Base-by-base conservation (phyloP, 2,888 invertebrate genomes). In the Pseudococcus longispinus region DNA sequence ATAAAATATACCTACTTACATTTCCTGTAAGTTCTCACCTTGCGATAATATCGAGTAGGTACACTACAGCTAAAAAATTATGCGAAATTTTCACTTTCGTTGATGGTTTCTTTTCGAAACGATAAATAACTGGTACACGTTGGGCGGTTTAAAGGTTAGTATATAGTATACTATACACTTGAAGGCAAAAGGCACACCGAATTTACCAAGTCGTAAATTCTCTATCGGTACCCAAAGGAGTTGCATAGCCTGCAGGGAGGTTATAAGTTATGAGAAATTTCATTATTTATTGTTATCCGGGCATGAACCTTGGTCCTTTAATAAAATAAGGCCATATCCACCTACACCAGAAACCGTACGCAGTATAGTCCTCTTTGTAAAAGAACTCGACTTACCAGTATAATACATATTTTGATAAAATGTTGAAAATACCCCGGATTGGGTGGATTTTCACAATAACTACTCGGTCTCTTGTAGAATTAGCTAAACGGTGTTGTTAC, bases 201-300 rank as follows among this genome's bases (percentile, higher is more conserved):
- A 80, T 37, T 80, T 80, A 80, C 42, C 20, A 29, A 42, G 77
- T 80, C 77, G 42, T 80, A 80, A 80, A 80, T 80, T 80, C 42
- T 42, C 37, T 80, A 80, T 80, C 77, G 42, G 9, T 80, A 80
- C 77, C 77, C 42, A 37, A 42, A 80, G 77, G 77, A 80, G 42
- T 80, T 42, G 42, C 77, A 42, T 80, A 80, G 37, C 37, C 77
- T 20, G 6, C 18, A 37, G 77, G 77, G 77, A 80, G 42, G 77
- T 80, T 80, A 20, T 80, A 80, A 80, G 37, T 80, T 80, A 80
- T 80, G 77, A 80, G 77, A 80, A 80, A 80, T 80, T 80, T 80
- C 77, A 80, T 80, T 80, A 80, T 80, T 80, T 80, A 80, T 80
- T 20, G 77, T 80, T 80, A 80, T 80, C 77, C 37, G 42, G 42